A percentile compares a stretch with the other conserved stretches of the same genome.
These are phyloP conservation scores for Sesia bembeciformis DNA, from an alignment of 2,888 invertebrate species.

Conservation along the genomic window DNA sequence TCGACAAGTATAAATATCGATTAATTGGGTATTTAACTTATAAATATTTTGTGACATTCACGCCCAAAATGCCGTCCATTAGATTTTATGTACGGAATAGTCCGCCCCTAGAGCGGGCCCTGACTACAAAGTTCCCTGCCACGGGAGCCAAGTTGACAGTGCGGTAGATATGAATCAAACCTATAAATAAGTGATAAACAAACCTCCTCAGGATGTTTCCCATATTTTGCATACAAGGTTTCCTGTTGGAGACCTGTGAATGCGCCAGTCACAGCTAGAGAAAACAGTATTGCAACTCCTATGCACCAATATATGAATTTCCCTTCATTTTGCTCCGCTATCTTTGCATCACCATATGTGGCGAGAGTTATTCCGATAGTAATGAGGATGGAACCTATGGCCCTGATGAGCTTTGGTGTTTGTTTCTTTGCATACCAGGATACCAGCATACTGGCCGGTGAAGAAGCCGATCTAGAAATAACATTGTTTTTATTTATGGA, in stretches of 20 bases:
- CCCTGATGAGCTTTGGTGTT: conserved; percentile 39
- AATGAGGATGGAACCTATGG: conserved; percentile 52
- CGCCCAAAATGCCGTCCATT: no score
- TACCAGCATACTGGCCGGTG: conserved; percentile 60
- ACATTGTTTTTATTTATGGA: no score
- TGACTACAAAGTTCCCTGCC: no score
- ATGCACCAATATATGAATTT: conserved; percentile 51
- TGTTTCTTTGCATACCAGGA: conserved; percentile 48
- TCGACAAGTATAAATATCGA: no score
- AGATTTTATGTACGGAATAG: no score
- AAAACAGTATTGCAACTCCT: conserved; percentile 46
- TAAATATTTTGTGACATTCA: no score
- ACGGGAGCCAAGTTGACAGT: no score
- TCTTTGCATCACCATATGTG: conserved; percentile 53
- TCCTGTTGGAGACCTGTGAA: conserved; percentile 62
- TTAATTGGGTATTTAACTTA: no score
- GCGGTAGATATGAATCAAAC: background rate
- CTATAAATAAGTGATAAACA: background rate
- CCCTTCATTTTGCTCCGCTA: conserved; percentile 39
- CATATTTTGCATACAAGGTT: conserved; percentile 49
- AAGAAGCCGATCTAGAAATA: conserved; percentile 52
- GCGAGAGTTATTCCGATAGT: conserved; percentile 51
- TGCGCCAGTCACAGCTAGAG: conserved; percentile 51
- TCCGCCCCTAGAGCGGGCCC: no score
- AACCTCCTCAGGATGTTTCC: conserved; percentile 64